phyloP scores from a whole-genome alignment of 2,113 vertebrate genomes.

The Lethenteron reissneri region DNA sequence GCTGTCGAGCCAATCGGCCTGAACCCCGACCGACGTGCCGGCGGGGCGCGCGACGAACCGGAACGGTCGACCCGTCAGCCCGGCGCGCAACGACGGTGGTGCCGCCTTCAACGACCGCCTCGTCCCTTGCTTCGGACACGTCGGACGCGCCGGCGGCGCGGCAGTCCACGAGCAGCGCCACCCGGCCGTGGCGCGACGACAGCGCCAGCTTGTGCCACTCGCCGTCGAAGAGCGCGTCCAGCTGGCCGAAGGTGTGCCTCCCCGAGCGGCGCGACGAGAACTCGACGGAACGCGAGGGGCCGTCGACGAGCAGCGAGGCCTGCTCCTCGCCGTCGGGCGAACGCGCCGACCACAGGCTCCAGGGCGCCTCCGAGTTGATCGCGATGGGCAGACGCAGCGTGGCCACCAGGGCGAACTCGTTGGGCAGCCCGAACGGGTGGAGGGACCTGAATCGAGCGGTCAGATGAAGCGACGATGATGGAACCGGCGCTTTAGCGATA shows the following conservation, averaged over 20 bases:
- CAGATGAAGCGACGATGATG: neutral
- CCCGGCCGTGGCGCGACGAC: neutral
- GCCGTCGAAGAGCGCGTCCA: slow-evolving; percentile 4
- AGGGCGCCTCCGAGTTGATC: neutral
- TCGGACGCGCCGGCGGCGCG: neutral
- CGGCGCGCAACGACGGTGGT: too few relatives aligned
- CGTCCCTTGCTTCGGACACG: too few relatives aligned
- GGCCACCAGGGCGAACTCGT: neutral
- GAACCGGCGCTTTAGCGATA: too few relatives aligned
- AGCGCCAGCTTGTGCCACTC: slow-evolving; percentile 6
- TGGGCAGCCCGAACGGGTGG: neutral
- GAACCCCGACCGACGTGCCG: too few relatives aligned
- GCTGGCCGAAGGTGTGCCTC: neutral
- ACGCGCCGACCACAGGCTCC: slow-evolving; percentile 3
- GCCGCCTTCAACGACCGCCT: too few relatives aligned
- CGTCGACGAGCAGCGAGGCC: neutral
- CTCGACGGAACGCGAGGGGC: neutral
- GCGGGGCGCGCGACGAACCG: too few relatives aligned
- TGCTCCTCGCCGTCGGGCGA: neutral
- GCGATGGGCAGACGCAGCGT: neutral
- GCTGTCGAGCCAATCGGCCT: too few relatives aligned
- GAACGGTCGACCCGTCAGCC: too few relatives aligned
- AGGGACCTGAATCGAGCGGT: neutral
- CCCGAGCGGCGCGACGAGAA: neutral
- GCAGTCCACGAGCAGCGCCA: neutral